Evolutionary conservation across 2,888 invertebrate genomes (phyloP), one percentile per base, ranked within the genome.

Genomic region (Thereva nobilitata): DNA sequence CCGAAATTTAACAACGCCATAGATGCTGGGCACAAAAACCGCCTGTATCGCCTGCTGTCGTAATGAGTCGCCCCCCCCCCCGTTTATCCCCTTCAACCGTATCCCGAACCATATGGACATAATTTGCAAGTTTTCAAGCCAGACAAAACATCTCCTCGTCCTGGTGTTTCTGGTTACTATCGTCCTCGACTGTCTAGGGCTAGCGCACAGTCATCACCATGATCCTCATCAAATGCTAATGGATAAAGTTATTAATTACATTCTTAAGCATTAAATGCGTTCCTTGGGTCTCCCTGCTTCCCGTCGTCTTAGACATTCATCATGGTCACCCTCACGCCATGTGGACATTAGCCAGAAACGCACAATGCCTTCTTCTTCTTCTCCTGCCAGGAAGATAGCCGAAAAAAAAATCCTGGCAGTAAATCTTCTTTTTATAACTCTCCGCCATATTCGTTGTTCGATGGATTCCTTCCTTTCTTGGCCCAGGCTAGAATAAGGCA

Each of bases 341-440:
- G 47, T 10, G n/a, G 54, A 42, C 47, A 47, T 65, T 65, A 65
- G 23, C 44, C 10, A 9, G 4, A 12, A 47, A 65, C 38, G 9
- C 23, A 63, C 41, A 40, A 65, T 49, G 12, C 35, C 6, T 34
- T 35, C 55, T 37, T 35, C 55, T 35, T 52, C 35, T 10, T 47
- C 12, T 5, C 12, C 10, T 53, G 35, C n/a, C n/a, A 10, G 38
- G 10, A 53, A 53, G 10, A 8, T 35, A 38, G 41, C 42, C 53
- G n/a, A 66, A 52, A 38, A 7, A 37, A 50, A 66, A 57, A 47
- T 44, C 59, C 63, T 37, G 55, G 63, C 63, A 54, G 67, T 67
- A 67, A 63, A 67, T 67, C 67, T 67, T 50, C 63, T 44, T 63
- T 67, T 67, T 63, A 42, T 37, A 5, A 8, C 12, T 10, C 23